A percentile compares a stretch with the other conserved stretches of the same genome.
Conservation (phyloP, 2,113 vertebrate genomes). For the Xiphophorus couchianus region DNA sequence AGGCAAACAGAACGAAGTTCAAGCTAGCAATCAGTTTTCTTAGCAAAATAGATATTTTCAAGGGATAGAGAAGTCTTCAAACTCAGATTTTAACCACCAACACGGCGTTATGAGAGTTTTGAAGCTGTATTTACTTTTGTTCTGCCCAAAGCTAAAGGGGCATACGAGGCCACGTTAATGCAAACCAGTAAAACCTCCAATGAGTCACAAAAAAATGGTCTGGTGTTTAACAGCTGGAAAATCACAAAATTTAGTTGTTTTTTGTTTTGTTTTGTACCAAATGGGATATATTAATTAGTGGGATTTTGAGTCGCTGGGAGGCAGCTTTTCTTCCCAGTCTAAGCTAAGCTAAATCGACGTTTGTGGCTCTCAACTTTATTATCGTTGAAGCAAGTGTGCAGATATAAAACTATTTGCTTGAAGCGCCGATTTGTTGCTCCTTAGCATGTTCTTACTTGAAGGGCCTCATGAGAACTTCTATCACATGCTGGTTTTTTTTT, state of each 20-base stretch:
- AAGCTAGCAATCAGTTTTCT: neutral
- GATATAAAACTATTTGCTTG: neutral
- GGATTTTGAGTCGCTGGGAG: neutral
- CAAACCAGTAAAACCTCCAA: neutral
- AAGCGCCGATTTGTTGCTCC: neutral
- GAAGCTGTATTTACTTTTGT: neutral
- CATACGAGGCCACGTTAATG: neutral
- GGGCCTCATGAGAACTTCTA: neutral
- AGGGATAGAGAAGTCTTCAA: neutral
- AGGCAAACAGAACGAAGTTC: neutral
- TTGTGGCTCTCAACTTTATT: neutral
- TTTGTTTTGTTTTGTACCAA: neutral
- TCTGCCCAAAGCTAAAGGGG: neutral
- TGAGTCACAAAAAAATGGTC: neutral
- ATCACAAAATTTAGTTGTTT: neutral
- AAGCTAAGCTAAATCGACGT: constrained; percentile 6
- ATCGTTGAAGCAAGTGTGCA: neutral
- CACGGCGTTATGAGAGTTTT: neutral
- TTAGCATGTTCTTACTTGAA: constrained; percentile 39
- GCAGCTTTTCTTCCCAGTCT: neutral
- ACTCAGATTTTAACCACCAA: neutral
- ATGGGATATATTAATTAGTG: neutral
- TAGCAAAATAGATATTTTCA: neutral
- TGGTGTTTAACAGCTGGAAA: neutral
- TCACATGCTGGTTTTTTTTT: neutral